phyloP scores from a whole-genome alignment of 1,140 invertebrate genomes.

The Linepithema humile region DNA sequence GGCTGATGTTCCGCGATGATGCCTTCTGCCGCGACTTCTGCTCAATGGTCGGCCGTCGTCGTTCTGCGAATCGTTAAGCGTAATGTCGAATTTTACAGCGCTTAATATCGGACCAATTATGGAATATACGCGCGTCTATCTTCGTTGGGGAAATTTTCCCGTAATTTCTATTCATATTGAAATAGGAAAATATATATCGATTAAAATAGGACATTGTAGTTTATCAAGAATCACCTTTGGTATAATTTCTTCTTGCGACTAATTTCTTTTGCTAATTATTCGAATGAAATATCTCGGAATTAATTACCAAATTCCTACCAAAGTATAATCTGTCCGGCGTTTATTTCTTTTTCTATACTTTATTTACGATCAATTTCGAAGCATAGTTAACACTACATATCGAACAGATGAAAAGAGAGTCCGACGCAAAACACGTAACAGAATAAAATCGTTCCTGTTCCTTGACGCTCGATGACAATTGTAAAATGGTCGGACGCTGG shows the following conservation, averaged over 20 bases:
- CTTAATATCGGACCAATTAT: constrained; percentile 28
- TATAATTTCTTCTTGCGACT: not conserved
- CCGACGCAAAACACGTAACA: not conserved
- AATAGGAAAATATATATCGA: not conserved
- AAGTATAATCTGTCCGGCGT: not conserved
- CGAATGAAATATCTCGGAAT: not conserved
- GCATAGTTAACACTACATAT: not conserved
- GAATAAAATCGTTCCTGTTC: constrained; percentile 2
- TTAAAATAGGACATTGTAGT: not conserved
- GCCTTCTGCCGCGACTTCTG: not conserved
- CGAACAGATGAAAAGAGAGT: not conserved
- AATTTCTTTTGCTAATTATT: not conserved
- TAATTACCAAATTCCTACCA: not conserved
- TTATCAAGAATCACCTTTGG: not conserved
- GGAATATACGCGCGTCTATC: not conserved
- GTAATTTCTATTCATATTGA: not conserved
- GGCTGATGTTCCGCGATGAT: constrained; percentile 23
- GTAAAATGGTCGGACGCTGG: constrained; percentile 28
- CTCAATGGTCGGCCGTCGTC: constrained; percentile 1
- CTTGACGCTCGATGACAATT: not conserved
- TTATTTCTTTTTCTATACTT: too few species aligned
- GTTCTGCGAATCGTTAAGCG: constrained; percentile 29
- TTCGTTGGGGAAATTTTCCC: not conserved
- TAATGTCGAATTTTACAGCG: constrained; percentile 24
- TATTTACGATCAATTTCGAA: not conserved